A percentile compares a stretch with the other conserved stretches of the same genome.
These are phyloP conservation scores for Pocota personata DNA, from an alignment of 2,888 invertebrate species.

Conservation along the genomic window DNA sequence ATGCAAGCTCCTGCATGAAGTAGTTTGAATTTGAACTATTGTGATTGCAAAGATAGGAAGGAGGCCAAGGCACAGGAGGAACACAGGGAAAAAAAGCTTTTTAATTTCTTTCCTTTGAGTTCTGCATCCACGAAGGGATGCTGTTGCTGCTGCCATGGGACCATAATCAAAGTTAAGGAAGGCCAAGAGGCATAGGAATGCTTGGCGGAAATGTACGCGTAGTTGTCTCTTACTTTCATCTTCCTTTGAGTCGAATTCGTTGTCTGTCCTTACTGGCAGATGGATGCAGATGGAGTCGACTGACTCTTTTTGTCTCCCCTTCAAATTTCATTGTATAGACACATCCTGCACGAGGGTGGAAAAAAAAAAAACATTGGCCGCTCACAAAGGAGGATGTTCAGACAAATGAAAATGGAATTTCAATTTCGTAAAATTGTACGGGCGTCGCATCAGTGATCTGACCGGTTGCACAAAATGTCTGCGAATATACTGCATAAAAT, in stretches of 20 bases:
- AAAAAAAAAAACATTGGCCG: neutral
- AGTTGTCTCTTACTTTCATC: slow-evolving; percentile 68
- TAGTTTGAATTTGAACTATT: slow-evolving; percentile 56
- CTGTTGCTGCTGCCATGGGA: slow-evolving; percentile 47
- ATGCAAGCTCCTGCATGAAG: slow-evolving; percentile 56
- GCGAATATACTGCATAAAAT: slow-evolving; percentile 11
- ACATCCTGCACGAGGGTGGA: slow-evolving; percentile 37
- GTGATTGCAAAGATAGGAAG: slow-evolving; percentile 54
- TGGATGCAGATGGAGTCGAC: slow-evolving; percentile 25
- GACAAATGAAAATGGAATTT: slow-evolving; percentile 55
- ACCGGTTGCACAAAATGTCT: slow-evolving; percentile 37
- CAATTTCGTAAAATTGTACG: slow-evolving; percentile 56
- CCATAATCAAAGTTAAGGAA: slow-evolving; percentile 54
- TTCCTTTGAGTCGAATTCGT: slow-evolving; percentile 58
- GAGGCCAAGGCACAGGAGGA: slow-evolving; percentile 42
- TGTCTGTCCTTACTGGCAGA: slow-evolving; percentile 42
- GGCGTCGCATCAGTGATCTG: slow-evolving; percentile 41
- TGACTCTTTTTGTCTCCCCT: neutral
- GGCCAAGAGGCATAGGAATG: slow-evolving; percentile 55
- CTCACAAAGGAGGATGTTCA: slow-evolving; percentile 32
- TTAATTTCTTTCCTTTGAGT: slow-evolving; percentile 67
- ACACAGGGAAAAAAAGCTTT: slow-evolving; percentile 14
- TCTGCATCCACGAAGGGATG: slow-evolving; percentile 28
- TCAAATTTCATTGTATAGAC: slow-evolving; percentile 18
- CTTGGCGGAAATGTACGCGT: slow-evolving; percentile 64